phyloP scores from a whole-genome alignment of 1,140 invertebrate genomes.

The Trichonephila inaurata region DNA sequence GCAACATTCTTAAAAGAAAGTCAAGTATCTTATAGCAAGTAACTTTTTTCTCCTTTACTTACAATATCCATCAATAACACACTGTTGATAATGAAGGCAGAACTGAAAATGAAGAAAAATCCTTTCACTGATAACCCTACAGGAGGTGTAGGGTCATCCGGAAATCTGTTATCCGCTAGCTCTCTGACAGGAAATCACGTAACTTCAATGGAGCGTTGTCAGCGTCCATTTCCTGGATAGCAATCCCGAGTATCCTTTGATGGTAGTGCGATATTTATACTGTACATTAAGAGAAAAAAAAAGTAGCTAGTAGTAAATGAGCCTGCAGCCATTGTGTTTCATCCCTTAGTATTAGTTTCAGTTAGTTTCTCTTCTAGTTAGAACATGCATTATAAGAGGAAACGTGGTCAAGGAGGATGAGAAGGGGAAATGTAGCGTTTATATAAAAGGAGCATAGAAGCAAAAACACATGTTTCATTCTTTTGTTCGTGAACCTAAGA shows the following conservation, averaged over 20 bases:
- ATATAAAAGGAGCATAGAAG: not conserved
- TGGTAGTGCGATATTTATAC: not conserved
- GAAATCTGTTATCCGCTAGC: not conserved
- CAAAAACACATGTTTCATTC: not conserved
- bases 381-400: not conserved
- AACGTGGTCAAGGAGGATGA: not conserved
- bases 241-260: not conserved
- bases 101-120: not conserved
- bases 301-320: not conserved
- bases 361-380: not conserved
- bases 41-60: no score
- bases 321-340: not conserved
- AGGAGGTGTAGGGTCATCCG: not conserved
- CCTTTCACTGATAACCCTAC: not conserved
- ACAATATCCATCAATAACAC: no score
- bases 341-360: not conserved
- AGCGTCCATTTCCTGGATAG: constrained; percentile 5
- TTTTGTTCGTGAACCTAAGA: not conserved
- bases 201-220: constrained; percentile 1
- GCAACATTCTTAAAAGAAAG: no score
- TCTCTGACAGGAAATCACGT: not conserved
- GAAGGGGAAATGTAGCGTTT: constrained; percentile 25
- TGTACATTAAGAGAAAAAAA: not conserved
- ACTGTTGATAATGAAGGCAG: no score
- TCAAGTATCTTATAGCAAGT: no score